These are phyloP conservation scores for Ancistrus triradiatus DNA, from an alignment of 2,113 vertebrate species.

Conservation along the genomic window DNA sequence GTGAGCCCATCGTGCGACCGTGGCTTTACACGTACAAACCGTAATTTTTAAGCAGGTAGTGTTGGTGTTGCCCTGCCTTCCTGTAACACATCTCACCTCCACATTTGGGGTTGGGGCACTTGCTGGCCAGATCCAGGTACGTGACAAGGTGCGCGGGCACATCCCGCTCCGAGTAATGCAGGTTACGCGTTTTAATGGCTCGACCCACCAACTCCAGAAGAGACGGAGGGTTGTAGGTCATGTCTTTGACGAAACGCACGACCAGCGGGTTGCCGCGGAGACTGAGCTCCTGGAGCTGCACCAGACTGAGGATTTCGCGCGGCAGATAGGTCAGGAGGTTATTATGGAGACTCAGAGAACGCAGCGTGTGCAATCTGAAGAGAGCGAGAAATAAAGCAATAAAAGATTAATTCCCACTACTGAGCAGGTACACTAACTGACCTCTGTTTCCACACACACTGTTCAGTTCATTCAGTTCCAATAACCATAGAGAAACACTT, in stretches of 20 bases:
- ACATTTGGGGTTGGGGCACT: slow-evolving; percentile 95
- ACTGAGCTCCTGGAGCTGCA: slow-evolving; percentile 92
- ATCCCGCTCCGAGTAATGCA: slow-evolving; percentile 73
- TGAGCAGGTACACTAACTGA: no score
- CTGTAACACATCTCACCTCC: slow-evolving; percentile 84
- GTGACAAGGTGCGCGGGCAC: slow-evolving; percentile 79
- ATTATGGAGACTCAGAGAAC: slow-evolving; percentile 95
- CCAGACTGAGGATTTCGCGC: slow-evolving; percentile 86
- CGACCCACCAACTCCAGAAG: slow-evolving; percentile 73
- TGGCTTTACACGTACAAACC: no score
- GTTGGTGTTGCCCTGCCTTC: no score
- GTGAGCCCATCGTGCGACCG: no score
- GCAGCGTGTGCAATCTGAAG: slow-evolving; percentile 84
- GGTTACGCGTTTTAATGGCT: slow-evolving; percentile 66
- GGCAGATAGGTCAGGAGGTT: slow-evolving; percentile 95
- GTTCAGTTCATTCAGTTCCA: no score
- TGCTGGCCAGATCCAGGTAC: slow-evolving; percentile 90
- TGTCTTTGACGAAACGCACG: slow-evolving; percentile 78
- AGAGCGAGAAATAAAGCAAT: background rate
- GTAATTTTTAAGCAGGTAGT: no score
- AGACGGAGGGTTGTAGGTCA: slow-evolving; percentile 72
- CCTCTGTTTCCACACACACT: no score
- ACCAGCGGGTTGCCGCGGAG: slow-evolving; percentile 94
- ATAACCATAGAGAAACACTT: no score
- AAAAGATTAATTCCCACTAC: no score